Evolutionary conservation across 2,797 vertebrate genomes (phyloP).

Genomic region (Bryconaethiops microstoma): DNA sequence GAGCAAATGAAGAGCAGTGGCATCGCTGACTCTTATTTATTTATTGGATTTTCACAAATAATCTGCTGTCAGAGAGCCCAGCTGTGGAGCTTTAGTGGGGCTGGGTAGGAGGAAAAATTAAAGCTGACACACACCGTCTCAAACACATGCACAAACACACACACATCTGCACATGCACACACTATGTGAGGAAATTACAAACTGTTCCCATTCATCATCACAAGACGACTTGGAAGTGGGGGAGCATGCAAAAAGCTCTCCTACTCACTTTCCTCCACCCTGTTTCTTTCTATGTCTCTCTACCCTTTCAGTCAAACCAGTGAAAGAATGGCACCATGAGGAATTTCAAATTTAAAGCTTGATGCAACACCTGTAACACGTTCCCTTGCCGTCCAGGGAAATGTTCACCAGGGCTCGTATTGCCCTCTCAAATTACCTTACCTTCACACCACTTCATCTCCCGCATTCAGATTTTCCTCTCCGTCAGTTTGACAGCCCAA

Average conservation of each 20-base stretch:
- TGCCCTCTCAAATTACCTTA: conserved; percentile 39
- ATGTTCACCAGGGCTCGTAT: conserved; percentile 26
- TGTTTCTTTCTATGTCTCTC: not conserved
- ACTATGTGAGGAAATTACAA: conserved; percentile 23
- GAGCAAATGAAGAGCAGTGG: conserved; percentile 42
- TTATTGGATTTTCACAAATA: conserved; percentile 62
- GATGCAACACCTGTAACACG: not conserved
- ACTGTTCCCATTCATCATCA: conserved; percentile 43
- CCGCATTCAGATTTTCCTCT: conserved; percentile 26
- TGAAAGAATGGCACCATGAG: not conserved
- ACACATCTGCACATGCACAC: conserved; percentile 18
- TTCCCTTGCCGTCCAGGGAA: conserved; percentile 10
- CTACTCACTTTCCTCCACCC: not conserved
- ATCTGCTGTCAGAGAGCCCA: conserved; percentile 49
- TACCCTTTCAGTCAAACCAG: not conserved
- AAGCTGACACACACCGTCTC: conserved; percentile 62
- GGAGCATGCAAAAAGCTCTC: not conserved
- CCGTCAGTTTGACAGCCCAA: conserved; percentile 28
- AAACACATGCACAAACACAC: conserved; percentile 40
- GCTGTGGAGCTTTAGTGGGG: conserved; percentile 31
- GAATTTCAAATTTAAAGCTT: conserved; percentile 3
- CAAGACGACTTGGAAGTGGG: conserved; percentile 7
- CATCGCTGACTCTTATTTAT: conserved; percentile 59
- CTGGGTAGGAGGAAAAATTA: conserved; percentile 63
- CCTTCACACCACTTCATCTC: conserved; percentile 27